Evolutionary conservation across 2,113 vertebrate species (phyloP).

Genomic region (Piprites chloris): DNA sequence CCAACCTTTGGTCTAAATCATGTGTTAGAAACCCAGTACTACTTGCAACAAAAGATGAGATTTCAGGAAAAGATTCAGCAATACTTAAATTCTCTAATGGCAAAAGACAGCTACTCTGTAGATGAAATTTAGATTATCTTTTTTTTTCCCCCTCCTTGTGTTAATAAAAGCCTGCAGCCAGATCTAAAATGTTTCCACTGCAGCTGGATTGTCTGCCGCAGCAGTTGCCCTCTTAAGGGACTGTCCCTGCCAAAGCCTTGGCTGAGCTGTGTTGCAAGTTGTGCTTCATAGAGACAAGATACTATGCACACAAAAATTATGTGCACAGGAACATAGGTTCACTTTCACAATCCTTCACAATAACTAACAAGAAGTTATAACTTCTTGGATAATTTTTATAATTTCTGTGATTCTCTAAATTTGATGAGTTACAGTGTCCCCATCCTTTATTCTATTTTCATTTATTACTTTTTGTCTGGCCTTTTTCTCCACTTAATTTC

Average conservation of each 20-base stretch:
- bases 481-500: neutral
- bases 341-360: neutral
- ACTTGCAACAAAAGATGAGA: neutral
- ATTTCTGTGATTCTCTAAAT: neutral
- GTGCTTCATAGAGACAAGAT: neutral
- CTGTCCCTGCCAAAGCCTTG: neutral
- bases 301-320: neutral
- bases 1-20: neutral
- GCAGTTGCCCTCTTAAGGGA: neutral
- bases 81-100: neutral
- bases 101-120: neutral
- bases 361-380: too few relatives aligned
- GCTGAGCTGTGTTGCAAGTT: neutral
- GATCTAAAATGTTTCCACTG: neutral
- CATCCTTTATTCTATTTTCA: neutral
- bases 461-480: neutral
- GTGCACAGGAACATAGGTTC: neutral
- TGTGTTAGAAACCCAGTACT: neutral
- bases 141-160: neutral
- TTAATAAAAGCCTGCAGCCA: neutral
- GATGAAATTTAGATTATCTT: neutral
- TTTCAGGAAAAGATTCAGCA: neutral
- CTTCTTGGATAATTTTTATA: neutral
- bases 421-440: neutral
- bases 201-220: constrained; percentile 4